Conservation (phyloP, 2,888 invertebrate genomes). For the Drosophila diplacantha region DNA sequence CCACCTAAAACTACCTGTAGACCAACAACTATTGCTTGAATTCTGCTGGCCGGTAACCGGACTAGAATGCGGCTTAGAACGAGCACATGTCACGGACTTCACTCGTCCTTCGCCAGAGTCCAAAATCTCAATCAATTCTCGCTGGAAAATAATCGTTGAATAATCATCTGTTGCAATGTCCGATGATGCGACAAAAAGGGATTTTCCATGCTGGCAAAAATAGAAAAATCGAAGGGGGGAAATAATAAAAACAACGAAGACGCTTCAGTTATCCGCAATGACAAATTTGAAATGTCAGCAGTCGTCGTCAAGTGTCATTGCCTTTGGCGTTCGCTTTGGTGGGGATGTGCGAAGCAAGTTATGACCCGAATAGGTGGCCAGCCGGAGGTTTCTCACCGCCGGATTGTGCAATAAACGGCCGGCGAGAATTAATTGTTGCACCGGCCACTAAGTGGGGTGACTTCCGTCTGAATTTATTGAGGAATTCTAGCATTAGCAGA, state of each 20-base stretch:
- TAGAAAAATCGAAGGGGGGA: constrained; percentile 6
- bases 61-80: constrained; percentile 49
- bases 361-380: constrained; percentile 61
- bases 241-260: constrained; percentile 25
- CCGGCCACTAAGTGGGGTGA: constrained; percentile 50
- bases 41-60: constrained; percentile 27
- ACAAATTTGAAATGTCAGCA: constrained; percentile 66
- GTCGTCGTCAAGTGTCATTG: constrained; percentile 63
- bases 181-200: constrained; percentile 38
- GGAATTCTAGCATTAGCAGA: constrained; percentile 7
- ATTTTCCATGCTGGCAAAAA: constrained; percentile 36
- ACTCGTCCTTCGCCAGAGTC: constrained; percentile 50
- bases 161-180: constrained; percentile 29
- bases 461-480: constrained; percentile 42
- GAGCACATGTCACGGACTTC: constrained; percentile 56
- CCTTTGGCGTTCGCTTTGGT: constrained; percentile 33
- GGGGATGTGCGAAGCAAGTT: constrained; percentile 56
- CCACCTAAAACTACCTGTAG: background rate
- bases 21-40: constrained; percentile 1
- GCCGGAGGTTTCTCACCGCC: constrained; percentile 41
- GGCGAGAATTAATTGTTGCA: constrained; percentile 56
- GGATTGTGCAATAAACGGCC: constrained; percentile 52
- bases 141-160: constrained; percentile 18
- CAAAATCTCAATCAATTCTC: constrained; percentile 7
- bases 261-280: constrained; percentile 57